Conservation (phyloP, 2,113 vertebrate genomes). For the Azemiops feae region DNA sequence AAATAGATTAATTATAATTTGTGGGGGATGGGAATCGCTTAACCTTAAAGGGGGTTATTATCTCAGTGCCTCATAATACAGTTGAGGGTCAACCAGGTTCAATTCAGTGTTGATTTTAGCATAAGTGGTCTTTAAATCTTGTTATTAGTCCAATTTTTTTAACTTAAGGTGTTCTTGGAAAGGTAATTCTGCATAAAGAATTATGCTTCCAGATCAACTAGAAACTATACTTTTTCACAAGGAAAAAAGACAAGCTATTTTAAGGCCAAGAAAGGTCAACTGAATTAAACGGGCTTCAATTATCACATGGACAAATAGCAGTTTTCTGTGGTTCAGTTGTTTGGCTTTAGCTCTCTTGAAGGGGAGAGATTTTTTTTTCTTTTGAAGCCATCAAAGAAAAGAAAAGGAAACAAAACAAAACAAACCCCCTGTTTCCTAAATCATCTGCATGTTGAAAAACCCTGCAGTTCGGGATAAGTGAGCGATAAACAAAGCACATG, state of each 20-base stretch:
- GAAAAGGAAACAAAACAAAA: conserved; percentile 41
- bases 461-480: conserved; percentile 55
- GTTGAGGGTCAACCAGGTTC: background rate
- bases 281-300: conserved; percentile 63
- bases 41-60: background rate
- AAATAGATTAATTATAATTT: background rate
- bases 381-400: conserved; percentile 66
- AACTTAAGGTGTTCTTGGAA: background rate
- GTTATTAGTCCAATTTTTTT: background rate
- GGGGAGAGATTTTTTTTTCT: conserved; percentile 68
- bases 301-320: conserved; percentile 56
- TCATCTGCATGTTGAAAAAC: conserved; percentile 51
- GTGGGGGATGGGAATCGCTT: background rate
- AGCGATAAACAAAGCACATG: conserved; percentile 60
- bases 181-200: background rate
- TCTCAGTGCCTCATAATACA: background rate
- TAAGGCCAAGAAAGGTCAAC: conserved; percentile 52
- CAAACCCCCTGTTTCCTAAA: conserved; percentile 52
- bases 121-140: background rate
- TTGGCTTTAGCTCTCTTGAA: conserved; percentile 49
- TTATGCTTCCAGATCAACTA: conserved; percentile 4
- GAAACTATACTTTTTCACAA: conserved; percentile 45
- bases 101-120: background rate
- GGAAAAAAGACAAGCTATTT: conserved; percentile 48
- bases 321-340: conserved; percentile 46